These are phyloP conservation scores for Sus cebifrons DNA, from an alignment of 2,797 vertebrate genomes.

Conservation along the genomic window DNA sequence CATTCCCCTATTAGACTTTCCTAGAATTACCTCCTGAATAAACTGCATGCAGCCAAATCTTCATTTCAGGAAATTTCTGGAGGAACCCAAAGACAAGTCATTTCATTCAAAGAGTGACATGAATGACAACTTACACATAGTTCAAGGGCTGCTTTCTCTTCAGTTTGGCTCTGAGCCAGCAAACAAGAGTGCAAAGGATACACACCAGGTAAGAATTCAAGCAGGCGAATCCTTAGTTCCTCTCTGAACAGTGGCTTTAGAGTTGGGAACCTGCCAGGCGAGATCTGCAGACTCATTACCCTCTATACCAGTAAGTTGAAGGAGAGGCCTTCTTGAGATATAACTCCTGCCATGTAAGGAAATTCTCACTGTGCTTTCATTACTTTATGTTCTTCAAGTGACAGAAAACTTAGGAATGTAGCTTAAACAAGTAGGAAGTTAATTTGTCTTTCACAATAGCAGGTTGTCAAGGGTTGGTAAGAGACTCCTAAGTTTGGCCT, in stretches of 20 bases:
- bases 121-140: neutral
- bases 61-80: neutral
- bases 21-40: neutral
- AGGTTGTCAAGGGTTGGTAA: neutral
- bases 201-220: neutral
- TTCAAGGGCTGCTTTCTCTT: neutral
- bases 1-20: neutral
- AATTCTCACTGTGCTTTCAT: neutral
- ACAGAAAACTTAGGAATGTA: neutral
- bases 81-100: neutral
- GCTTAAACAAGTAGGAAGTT: neutral
- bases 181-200: neutral
- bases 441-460: neutral
- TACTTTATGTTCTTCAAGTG: neutral
- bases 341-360: neutral
- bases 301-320: neutral
- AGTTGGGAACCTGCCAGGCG: neutral
- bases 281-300: neutral
- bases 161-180: neutral
- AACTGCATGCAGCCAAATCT: too few relatives aligned
- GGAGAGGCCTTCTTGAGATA: neutral
- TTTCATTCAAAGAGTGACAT: neutral
- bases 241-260: neutral
- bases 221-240: neutral
- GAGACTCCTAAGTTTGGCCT: neutral